These are phyloP conservation scores for Pachyramphus minor DNA, from an alignment of 2,113 vertebrate genomes.

Conservation along the genomic window DNA sequence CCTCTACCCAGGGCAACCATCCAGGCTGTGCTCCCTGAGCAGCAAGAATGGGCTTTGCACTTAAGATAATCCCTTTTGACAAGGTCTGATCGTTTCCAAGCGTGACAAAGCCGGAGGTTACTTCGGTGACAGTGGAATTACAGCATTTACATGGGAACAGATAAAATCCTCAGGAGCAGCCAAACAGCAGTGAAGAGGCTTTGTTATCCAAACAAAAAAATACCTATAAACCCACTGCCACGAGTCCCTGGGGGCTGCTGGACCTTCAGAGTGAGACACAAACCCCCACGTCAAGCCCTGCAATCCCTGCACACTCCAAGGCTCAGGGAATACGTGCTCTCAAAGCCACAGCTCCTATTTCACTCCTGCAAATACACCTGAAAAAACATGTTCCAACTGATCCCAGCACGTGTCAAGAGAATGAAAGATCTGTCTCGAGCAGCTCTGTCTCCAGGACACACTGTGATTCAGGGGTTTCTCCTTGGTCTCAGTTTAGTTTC, in stretches of 20 bases:
- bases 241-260: not conserved
- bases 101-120: not conserved
- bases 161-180: not conserved
- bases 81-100: too few species aligned
- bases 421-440: not conserved
- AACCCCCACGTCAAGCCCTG: not conserved
- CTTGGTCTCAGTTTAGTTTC: not conserved
- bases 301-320: not conserved
- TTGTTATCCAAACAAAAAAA: not conserved
- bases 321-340: not conserved
- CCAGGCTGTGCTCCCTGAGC: not conserved
- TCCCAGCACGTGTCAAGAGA: too few species aligned
- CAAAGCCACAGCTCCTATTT: not conserved
- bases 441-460: not conserved
- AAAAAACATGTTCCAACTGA: accelerated
- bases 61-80: too few species aligned
- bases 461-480: not conserved
- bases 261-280: not conserved
- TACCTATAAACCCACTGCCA: accelerated
- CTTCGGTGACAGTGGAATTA: not conserved
- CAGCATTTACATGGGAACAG: not conserved
- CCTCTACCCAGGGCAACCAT: not conserved
- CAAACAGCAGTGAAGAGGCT: not conserved
- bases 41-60: not conserved
- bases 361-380: not conserved